A percentile compares a stretch with the other conserved stretches of the same genome.
Conservation (phyloP, 2,797 vertebrate genomes). For the Cynopterus sphinx region DNA sequence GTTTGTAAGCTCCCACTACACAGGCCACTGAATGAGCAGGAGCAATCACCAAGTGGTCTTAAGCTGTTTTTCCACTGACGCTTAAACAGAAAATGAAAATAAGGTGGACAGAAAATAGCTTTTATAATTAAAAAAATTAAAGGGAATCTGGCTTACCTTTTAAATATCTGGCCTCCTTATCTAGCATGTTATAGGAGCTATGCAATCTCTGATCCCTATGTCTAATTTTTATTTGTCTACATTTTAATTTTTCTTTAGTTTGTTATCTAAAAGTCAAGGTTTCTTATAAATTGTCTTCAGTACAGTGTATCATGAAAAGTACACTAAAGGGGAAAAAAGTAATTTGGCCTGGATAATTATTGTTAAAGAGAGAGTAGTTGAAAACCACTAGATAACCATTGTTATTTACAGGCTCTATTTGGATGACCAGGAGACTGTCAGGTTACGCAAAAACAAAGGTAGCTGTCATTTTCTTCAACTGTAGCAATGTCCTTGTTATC, state of each 20-base stretch:
- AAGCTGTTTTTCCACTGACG: not conserved
- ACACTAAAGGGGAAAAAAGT: not conserved
- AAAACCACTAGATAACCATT: not conserved
- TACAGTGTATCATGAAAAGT: not conserved
- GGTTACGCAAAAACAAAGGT: not conserved
- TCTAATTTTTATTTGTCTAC: slow-evolving; percentile 7
- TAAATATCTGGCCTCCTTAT: not conserved
- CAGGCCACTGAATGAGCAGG: not conserved
- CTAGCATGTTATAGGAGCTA: not conserved
- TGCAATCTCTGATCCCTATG: not conserved
- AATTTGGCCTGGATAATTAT: not conserved
- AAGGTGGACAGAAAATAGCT: not conserved
- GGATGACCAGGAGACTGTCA: not conserved
- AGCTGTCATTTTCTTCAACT: not conserved
- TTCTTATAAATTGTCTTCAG: not conserved
- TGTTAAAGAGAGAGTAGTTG: not conserved
- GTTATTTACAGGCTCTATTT: not conserved
- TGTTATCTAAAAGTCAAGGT: not conserved
- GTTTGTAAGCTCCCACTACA: too few relatives aligned
- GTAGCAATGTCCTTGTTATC: not conserved
- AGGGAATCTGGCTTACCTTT: not conserved
- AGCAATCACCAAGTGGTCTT: not conserved
- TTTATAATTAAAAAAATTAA: not conserved
- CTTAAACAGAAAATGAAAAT: not conserved
- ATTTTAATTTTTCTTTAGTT: not conserved